Evolutionary conservation across 2,888 invertebrate genomes (phyloP), one percentile per base, ranked within the genome.

Genomic region (Aleiodes leptofemur): DNA sequence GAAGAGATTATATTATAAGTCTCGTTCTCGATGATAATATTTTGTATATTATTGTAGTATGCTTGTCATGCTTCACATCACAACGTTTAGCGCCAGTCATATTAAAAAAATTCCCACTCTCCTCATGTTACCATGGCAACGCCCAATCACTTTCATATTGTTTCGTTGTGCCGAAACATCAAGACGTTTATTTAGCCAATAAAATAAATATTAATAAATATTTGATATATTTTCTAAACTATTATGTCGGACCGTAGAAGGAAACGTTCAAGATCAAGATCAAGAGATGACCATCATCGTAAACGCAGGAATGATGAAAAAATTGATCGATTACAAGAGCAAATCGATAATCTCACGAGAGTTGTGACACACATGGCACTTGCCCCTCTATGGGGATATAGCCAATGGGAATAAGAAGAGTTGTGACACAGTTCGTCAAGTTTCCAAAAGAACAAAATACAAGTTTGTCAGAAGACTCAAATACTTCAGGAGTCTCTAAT

Each of bases 161-260:
- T 68, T 68, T 68, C 31, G 68, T 68, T 68, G 68, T 68, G 68
- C 53, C 51, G 14, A 51, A 31, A 14, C 3, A 68, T 68, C 51
- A n/a, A 51, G 8, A 68, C 68, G 53, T 51, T n/a, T n/a, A n/a
- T 29, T 31, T n/a, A 11, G 14, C n/a, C 23, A 11, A 29, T 50
- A 50, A n/a, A 29, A 53, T 53, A 68, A 51, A 23, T 29, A 29
- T 51, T 50, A n/a, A 31, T 34, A 69, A 53, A 14, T 31, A 31
- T 31, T 31, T 31, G 29, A 8, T 50, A 66, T 13, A 48, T 31
- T 31, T 14, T 34, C 14, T 7, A 38, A 14, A 29, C 4, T n/a
- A 14, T n/a, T 7, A 61, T 61, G 61, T 9, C 38, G 38, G 8
- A 16, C 11, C 13, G 34, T 7, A 51, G 31, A 23, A 69, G 8